Evolutionary conservation across 2,888 invertebrate genomes (phyloP), one percentile per base, ranked within the genome.

Genomic region (Drosophila ustulata): DNA sequence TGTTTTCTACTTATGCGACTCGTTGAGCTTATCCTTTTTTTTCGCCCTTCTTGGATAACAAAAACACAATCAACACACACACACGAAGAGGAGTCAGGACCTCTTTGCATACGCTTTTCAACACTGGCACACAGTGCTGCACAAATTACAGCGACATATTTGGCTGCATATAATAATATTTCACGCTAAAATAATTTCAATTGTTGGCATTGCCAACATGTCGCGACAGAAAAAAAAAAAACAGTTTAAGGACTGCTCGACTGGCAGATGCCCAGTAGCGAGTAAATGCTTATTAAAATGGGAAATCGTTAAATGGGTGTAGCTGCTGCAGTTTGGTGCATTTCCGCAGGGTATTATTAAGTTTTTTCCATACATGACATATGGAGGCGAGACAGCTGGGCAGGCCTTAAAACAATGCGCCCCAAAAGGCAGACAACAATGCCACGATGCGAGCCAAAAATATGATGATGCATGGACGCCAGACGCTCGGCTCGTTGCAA

Each of bases 141-240:
- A 55, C 28, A 55, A 58, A 58, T 18, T 55, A 45, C 51, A 55
- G 25, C n/a, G 49, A 13, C 51, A 63, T 45, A 64, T 76, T 61
- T 58, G 77, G 32, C 57, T 53, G 9, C 34, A 61, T 62, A 30
- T 55, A 52, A 56, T 51, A 59, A 75, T 57, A 66, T 59, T 70
- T 71, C 49, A 75, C 71, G 58, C 66, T 61, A 62, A 66, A 62
- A 65, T 70, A 68, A 68, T 66, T 64, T 70, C 61, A 70, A 72
- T 65, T 76, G 41, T 32, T 63, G 58, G 37, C 66, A 57, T 25
- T 61, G 80, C 70, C 81, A 72, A 72, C 64, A 69, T 68, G 59
- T 78, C 75, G 81, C 71, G 65, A 70, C 70, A 70, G 41, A 18
- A 55, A 53, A 34, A 45, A 47, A 49, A 23, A 13, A 52, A 46